Base-by-base conservation (phyloP, 2,888 invertebrate genomes). In the Calliopum simillimum region DNA sequence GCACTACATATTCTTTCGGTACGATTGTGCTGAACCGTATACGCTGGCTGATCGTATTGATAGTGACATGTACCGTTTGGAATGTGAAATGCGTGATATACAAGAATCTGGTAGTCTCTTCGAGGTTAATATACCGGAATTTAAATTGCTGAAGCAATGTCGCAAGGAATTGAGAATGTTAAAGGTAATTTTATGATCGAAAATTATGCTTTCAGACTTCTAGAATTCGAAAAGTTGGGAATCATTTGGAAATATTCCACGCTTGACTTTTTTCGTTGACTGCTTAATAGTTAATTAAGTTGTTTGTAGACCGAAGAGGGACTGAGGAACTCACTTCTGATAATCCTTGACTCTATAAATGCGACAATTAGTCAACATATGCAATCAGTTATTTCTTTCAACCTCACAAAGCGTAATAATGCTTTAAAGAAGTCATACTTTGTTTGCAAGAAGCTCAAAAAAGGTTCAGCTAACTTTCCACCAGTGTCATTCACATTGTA, bases 81-180 rank as follows among this genome's bases (percentile, higher is more conserved):
- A 98, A 86, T 89, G 90, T 55, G 94, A 95, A 81, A 97, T 98
- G 95, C 88, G 88, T 71, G 89, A 91, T 49, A 93, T 98, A 75
- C 93, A 95, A 80, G 92, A 94, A 76, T 96, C 97, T 4, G 98
- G 98, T 1, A 93, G 94, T 3, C 87, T 98, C 55, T 98, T 98
- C 87, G 98, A 98, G 88, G 97, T 98, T 1, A 94, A 91, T 78
- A 94, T 97, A 19, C 96, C 98, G 0, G 98, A 98, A 84, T 98
- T 97, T 82, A 98, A 97, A 82, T 89, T 95, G 73, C 86, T 98
- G 63, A 95, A 93, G 80, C 95, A 96, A 84, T 98, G 98, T 81
- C 90, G 97, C 74, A 94, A 94, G 82, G 98, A 98, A 85, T 87
- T 98, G 71, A 89, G 91, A 78, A 92, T 96, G 92, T 85, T 95